Percentiles rank a stretch among this genome's conserved stretches.
phyloP scores from a whole-genome alignment of 2,797 vertebrate genomes.

The Zalophus californianus region DNA sequence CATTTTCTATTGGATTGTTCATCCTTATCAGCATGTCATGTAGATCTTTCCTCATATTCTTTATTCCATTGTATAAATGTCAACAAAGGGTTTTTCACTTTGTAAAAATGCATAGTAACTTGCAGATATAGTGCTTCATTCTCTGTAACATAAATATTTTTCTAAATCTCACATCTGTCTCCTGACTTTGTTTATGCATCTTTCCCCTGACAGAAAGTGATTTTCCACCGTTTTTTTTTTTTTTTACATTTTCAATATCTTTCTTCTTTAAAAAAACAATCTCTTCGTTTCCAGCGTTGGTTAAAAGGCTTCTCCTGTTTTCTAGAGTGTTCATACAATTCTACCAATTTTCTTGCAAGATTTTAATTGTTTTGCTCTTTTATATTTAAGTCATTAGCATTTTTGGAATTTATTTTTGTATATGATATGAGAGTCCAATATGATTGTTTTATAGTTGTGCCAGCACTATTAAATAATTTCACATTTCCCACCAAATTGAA shows the following conservation, averaged over 20 bases:
- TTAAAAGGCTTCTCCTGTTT: neutral
- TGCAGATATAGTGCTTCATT: neutral
- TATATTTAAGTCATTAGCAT: neutral
- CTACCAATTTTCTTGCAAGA: neutral
- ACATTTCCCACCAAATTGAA: neutral
- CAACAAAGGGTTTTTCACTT: neutral
- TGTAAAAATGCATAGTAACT: neutral
- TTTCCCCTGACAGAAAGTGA: neutral
- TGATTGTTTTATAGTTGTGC: neutral
- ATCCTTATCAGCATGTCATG: neutral
- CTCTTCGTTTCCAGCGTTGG: neutral
- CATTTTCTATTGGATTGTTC: neutral
- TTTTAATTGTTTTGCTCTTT: neutral
- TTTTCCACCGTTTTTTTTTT: neutral
- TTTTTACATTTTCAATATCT: neutral
- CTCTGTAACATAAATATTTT: neutral
- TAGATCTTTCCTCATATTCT: neutral
- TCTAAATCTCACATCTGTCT: neutral
- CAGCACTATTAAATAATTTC: neutral
- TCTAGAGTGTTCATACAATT: neutral
- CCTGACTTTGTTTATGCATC: neutral
- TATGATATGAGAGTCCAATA: neutral
- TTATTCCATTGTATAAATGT: neutral
- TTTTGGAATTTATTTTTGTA: neutral
- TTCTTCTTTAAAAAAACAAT: neutral